Evolutionary conservation across 92 coral and sea anemone genomes (phyloP), one percentile per base, ranked within the genome.

Genomic region (Hydrozoanthus gracilis): DNA sequence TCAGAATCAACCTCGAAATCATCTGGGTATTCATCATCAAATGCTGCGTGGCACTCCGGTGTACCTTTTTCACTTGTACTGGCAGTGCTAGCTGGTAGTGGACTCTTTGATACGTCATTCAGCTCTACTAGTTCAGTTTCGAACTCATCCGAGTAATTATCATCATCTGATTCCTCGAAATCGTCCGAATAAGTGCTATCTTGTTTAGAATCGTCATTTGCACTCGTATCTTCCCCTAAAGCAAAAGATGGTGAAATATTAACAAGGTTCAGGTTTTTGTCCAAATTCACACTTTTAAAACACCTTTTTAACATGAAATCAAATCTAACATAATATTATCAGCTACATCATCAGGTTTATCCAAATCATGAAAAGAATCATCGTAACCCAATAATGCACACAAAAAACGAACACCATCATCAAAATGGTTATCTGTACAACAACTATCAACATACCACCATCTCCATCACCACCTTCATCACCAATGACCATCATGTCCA

Each of bases 1-100:
- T 92, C 96, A 4, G 98, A 95, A 73, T 95, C 98, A 44, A 89
- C 95, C 72, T 94, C 98, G 71, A 94, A 94, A 83, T 94, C 98
- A 55, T 94, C 98, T 3, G 94, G 88, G 17, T 94, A 94, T 12
- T 92, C 95, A 35, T 70, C 79, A 15, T 94, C 95, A 5, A 52
- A 27, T 20, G 69, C 83, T 0, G 75, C 87, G 1, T 62, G 58
- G 48, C 56, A 64, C 44, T 66, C 74, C 16, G 74, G 85, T 65
- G 85, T 47, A 18, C 71, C 77, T 49, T 82, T 89, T 45, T 83
- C 93, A 12, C 61, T 73, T 67, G 79, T 65, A 68, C 68, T 92
- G 13, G 89, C 48, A 80, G 13, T 27, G 27, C 86, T 78, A 5
- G 92, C 79, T 47, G 90, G 56, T 14, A 92, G 17, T 2, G 98